Evolutionary conservation across 2,113 vertebrate species (phyloP), one percentile per base, ranked within the genome.

Genomic region (Silurus meridionalis): DNA sequence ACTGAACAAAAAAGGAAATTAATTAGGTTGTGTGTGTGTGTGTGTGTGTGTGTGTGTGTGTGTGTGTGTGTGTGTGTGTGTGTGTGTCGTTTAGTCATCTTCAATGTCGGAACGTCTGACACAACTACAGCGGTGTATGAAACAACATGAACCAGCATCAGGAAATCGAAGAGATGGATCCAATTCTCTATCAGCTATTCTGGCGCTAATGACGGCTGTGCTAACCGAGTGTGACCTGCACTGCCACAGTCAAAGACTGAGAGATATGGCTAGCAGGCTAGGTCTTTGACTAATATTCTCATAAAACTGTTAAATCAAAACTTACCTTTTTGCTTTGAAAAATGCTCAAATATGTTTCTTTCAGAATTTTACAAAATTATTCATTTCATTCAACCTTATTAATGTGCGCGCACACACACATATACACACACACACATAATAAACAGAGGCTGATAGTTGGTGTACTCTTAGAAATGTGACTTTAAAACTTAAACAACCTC

Each of bases 171-270:
- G 90, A 90, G 88, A 93, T 89, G 55, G 90, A 83, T 87, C 89
- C 46, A 88, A 90, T 84, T 92, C 94, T 75, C 92, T 95, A 13
- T 91, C 93, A 88, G 92, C 92, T 86, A 94, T 95, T 83, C 90
- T 95, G 91, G 93, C 95, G 82, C 90, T 95, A 28, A 94, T 95
- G 94, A 94, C 94, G 61, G 94, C 94, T 46, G 94, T 95, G 87
- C 91, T 95, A 89, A 95, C 94, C 58, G 94, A 95, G 92, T 95
- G 95, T 93, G 94, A 95, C 91, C 95, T 95, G 88, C 94, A 94
- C 91, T 95, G 95, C 91, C 94, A 95, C 90, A 95, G 93, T 85
- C 94, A 93, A 87, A 89, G 93, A 25, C 94, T 95, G 13, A 91
- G 90, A 86, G 92, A 88, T 4, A 94, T 95, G 94, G 93, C 94